Evolutionary conservation across 2,888 invertebrate genomes (phyloP), one percentile per base, ranked within the genome.

Genomic region (Pollenia angustigena): DNA sequence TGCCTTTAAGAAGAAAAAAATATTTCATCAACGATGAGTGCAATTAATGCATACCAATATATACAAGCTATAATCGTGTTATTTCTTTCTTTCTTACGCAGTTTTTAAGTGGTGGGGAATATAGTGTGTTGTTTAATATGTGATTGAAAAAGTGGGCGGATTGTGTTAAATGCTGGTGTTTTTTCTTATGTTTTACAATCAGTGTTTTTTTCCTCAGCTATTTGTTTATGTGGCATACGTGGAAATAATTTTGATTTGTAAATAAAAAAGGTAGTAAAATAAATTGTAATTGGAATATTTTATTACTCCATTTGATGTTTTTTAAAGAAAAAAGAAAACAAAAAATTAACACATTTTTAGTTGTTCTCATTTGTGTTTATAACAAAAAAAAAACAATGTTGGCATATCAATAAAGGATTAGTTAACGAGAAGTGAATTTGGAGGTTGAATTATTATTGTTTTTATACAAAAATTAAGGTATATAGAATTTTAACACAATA

Each of bases 161-260:
- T 87, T 78, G 82, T 87, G 78, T 40, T 80, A 72, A 78, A 78
- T 85, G 85, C 44, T 84, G 48, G 80, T 87, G 82, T 83, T 81
- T 81, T 76, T 84, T n/a, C n/a, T 69, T 72, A 64, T 82, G 56
- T 76, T 85, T 85, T 78, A 58, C 62, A 62, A 60, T n/a, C 42
- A 58, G 44, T 81, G 80, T 64, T 72, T 75, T 75, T 66, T 58
- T 50, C 32, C 16, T 50, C 42, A 42, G n/a, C 68, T 76, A 89
- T 89, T 89, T 90, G 90, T 90, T 90, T 90, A 90, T 90, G 90
- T 90, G 89, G 90, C 90, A 90, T 89, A 89, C 87, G 88, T 88
- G 89, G 88, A 87, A 80, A 54, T 56, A 42, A 40, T 58, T 69
- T 52, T 75, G 2, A 48, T 52, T 64, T 85, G 16, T 58, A 23